Base-by-base conservation (phyloP, 2,797 vertebrate species). In the Gallinago stenura region DNA sequence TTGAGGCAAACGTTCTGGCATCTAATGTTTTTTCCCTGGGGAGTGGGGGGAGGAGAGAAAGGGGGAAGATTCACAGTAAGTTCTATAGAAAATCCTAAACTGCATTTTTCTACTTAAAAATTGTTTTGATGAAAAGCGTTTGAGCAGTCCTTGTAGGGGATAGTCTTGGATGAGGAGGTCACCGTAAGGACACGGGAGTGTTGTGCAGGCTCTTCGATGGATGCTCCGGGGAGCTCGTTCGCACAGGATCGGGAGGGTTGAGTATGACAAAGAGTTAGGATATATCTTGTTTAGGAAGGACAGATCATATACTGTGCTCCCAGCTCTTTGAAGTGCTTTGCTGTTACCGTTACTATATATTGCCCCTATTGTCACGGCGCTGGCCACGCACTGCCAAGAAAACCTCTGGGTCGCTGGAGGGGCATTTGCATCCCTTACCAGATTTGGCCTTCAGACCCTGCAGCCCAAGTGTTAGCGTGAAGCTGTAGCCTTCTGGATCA, bases 381-480 rank as follows among this genome's bases (percentile, higher is more conserved):
- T 39, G 87, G 57, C 24, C 48, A 15, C 9, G 1, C 16, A 43
- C 66, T 88, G 56, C 68, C 76, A 73, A 41, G 65, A 53, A 68
- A 76, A 84, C 2, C 5, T 22, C 46, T 51, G 61, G 28, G 35
- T 30, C 54, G 46, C 64, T 43, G 31, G 13, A 12, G 30, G 8
- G 39, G 46, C 60, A 19, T 30, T 66, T 43, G 26, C 50, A 46
- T 66, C 41, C 73, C 43, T 66, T 33, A 43, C 33, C 51, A 89
- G 80, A 37, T 82, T 39, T 84, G 64, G 69, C 69, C 60, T 82
- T 51, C 66, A 68, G 61, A 43, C 22, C 31, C 83, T 1, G 1
- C 7, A 12, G 48, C n/a, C 51, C 41, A 10, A 84, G 10, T 0
- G 0, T 30, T 11, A 37, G 9, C 1, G 4, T 83, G 51, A 83